Evolutionary conservation across 2,888 invertebrate genomes (phyloP).

Genomic region (Ferrisia virgata): DNA sequence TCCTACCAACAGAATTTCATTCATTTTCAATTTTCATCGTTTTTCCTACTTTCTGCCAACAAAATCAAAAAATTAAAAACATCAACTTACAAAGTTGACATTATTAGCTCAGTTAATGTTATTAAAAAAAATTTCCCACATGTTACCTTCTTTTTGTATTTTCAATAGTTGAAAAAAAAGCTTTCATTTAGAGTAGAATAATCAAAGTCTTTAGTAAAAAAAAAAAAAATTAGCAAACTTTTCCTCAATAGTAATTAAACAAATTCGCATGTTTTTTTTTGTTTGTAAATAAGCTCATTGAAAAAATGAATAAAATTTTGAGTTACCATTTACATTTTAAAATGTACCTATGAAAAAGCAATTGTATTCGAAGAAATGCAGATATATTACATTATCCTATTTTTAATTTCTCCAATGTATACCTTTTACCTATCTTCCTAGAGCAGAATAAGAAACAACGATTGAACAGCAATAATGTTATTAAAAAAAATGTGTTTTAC

Average conservation of each 20-base stretch:
- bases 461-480: not conserved
- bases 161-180: not conserved
- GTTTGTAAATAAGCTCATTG: constrained; percentile 22
- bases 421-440: not conserved
- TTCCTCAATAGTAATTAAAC: not conserved
- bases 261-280: not conserved
- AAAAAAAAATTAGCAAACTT: not conserved
- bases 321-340: constrained; percentile 42
- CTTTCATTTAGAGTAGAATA: not conserved
- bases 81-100: constrained; percentile 9
- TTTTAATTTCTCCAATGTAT: not conserved
- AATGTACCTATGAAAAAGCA: not conserved
- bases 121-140: not conserved
- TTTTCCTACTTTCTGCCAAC: not conserved
- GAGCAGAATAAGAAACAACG: not conserved
- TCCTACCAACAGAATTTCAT: not conserved
- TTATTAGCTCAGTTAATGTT: not conserved
- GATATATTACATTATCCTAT: constrained; percentile 22
- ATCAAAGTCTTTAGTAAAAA: not conserved
- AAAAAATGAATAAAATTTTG: constrained; percentile 30
- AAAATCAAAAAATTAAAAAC: not conserved
- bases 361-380: constrained; percentile 22
- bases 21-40: not conserved
- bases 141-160: constrained; percentile 32
- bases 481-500: not conserved